Evolutionary conservation across 2,113 vertebrate species (phyloP).

Genomic region (Lampris megalopsis): DNA sequence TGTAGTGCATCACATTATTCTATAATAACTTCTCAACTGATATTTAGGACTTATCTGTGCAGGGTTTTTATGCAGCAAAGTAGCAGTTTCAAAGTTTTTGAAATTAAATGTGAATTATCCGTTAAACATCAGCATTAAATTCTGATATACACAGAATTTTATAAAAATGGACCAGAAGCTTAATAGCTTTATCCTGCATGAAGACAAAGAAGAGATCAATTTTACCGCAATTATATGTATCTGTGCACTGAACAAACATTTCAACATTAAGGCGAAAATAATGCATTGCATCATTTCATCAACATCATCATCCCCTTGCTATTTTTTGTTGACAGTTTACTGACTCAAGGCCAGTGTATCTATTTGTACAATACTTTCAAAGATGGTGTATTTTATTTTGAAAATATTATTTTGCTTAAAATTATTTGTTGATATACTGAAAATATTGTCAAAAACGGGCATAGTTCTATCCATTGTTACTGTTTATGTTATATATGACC

Average conservation of each 20-base stretch:
- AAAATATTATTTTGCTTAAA: slow-evolving; percentile 79
- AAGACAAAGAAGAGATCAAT: slow-evolving; percentile 25
- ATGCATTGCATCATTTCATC: slow-evolving; percentile 57
- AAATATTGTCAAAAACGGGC: slow-evolving; percentile 53
- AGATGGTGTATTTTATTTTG: slow-evolving; percentile 81
- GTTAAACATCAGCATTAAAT: slow-evolving; percentile 3
- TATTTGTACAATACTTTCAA: slow-evolving; percentile 58
- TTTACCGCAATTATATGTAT: slow-evolving; percentile 25
- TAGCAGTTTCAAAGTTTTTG: slow-evolving; percentile 18
- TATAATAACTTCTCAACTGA: slow-evolving; percentile 15
- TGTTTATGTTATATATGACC: slow-evolving; percentile 24
- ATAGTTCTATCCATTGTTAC: slow-evolving; percentile 44
- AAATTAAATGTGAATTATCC: slow-evolving; percentile 6
- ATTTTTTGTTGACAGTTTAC: slow-evolving; percentile 33
- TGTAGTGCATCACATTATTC: slow-evolving; percentile 24
- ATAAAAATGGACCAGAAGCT: slow-evolving; percentile 3
- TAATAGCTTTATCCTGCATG: slow-evolving; percentile 55
- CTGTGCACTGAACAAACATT: slow-evolving; percentile 35
- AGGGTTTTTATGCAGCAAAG: slow-evolving; percentile 19
- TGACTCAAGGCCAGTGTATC: slow-evolving; percentile 23
- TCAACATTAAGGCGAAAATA: slow-evolving; percentile 41
- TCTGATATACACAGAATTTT: slow-evolving; percentile 43
- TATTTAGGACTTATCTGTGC: slow-evolving; percentile 27
- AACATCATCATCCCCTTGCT: slow-evolving; percentile 12
- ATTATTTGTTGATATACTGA: slow-evolving; percentile 46